Base-by-base conservation (phyloP, 1,140 invertebrate genomes). In the Scaptodrosophila lebanonensis region DNA sequence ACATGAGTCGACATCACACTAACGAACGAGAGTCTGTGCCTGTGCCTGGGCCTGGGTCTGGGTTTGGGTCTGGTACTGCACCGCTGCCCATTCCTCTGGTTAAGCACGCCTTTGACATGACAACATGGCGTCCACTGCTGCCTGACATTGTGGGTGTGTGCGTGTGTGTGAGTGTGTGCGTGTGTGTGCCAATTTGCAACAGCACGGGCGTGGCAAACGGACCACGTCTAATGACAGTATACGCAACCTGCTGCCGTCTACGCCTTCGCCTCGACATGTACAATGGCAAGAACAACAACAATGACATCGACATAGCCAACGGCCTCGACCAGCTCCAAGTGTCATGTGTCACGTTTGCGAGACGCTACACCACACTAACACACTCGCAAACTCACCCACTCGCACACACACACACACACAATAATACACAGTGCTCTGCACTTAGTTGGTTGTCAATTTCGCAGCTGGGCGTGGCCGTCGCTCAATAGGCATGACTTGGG, bases 161-260 rank as follows among this genome's bases (percentile, higher is more conserved):
- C 22, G 22, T n/a, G 8, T 25, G 22, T 8, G 22, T 25, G 22
- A 25, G 22, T 25, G 8, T 25, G 22, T 25, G 3, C 22, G 8
- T 25, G 22, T 25, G n/a, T 8, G 75, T 79, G 73, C 73, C 75
- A 79, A 82, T 79, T 79, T 73, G 73, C 68, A 72, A 71, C 68
- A 57, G 67, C 44, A 72, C 68, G 75, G 73, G 73, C 69, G 73
- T 82, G 73, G 75, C 75, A 68, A 82, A 82, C 75, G 75, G 65
- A 82, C 68, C 73, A 82, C 60, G 68, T 82, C 73, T 79, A 79
- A 79, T 79, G 73, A 79, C 73, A 68, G 75, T 68, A 82, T 82
- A 79, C 65, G 79, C 82, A 82, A 75, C 73, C 66, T 66, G 72
- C 56, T 47, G 13, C 36, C 30, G 17, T 45, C 47, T 35, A 25